Evolutionary conservation across 2,888 invertebrate genomes (phyloP).

Genomic region (Phaonia tiefii): DNA sequence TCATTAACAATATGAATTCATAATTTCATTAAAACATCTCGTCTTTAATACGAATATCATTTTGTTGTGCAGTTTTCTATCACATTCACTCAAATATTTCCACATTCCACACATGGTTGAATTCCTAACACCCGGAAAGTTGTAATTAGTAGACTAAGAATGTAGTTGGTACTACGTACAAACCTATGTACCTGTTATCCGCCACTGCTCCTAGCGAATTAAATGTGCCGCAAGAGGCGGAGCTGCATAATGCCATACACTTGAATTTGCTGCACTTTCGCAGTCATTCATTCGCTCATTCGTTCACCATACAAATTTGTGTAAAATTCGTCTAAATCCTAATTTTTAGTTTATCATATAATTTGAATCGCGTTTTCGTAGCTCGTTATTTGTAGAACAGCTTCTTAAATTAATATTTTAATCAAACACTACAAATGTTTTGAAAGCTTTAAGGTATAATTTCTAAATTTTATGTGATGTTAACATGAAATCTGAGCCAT

Average conservation of each 20-base stretch:
- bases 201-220: neutral
- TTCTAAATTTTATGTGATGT: conserved; percentile 49
- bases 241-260: too few species aligned
- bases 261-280: too few species aligned
- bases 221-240: too few species aligned
- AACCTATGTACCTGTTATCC: neutral
- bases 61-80: neutral
- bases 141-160: conserved; percentile 49
- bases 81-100: conserved; percentile 33
- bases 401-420: conserved; percentile 56
- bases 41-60: too few species aligned
- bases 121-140: conserved; percentile 58
- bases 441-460: conserved; percentile 48
- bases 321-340: too few species aligned
- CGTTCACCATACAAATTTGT: too few species aligned
- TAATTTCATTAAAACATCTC: too few species aligned
- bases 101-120: conserved; percentile 53
- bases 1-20: too few species aligned
- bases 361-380: conserved; percentile 23
- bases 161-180: neutral
- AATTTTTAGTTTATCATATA: too few species aligned
- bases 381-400: conserved; percentile 20
- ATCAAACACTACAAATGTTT: conserved; percentile 54
- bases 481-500: conserved; percentile 39
- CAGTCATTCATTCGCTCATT: too few species aligned